phyloP scores from a whole-genome alignment of 2,888 invertebrate genomes.

The Antitype chi region DNA sequence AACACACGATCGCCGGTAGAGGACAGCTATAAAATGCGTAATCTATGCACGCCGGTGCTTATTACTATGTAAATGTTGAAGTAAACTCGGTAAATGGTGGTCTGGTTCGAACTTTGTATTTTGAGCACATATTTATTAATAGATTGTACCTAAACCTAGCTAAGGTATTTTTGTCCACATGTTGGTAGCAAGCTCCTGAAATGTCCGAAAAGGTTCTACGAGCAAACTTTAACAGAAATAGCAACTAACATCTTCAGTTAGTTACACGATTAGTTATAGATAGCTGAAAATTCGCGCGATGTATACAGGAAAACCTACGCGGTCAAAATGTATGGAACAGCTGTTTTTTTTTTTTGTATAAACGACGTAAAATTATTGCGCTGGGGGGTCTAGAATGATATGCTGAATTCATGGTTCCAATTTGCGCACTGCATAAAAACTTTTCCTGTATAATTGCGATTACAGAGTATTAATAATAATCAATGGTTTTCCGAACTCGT shows the following conservation, averaged over 20 bases:
- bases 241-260: not conserved
- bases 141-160: not conserved
- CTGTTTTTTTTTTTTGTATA: too few relatives aligned
- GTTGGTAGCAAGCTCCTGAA: not conserved
- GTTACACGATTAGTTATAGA: not conserved
- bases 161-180: not conserved
- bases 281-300: not conserved
- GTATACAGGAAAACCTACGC: too few relatives aligned
- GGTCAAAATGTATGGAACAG: too few relatives aligned
- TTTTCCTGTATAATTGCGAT: not conserved
- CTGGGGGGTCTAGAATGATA: too few relatives aligned
- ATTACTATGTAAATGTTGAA: conserved; percentile 52
- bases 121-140: conserved; percentile 25
- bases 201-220: not conserved
- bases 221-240: not conserved
- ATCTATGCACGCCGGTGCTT: conserved; percentile 46
- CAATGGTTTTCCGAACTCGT: conserved; percentile 1
- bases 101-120: conserved; percentile 30
- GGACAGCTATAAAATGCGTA: conserved; percentile 54
- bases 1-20: conserved; percentile 33
- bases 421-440: too few relatives aligned
- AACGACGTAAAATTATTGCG: too few relatives aligned
- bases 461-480: not conserved
- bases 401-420: too few relatives aligned
- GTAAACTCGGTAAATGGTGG: conserved; percentile 34